phyloP scores from a whole-genome alignment of 2,113 vertebrate genomes.

The Hyperoodon ampullatus region DNA sequence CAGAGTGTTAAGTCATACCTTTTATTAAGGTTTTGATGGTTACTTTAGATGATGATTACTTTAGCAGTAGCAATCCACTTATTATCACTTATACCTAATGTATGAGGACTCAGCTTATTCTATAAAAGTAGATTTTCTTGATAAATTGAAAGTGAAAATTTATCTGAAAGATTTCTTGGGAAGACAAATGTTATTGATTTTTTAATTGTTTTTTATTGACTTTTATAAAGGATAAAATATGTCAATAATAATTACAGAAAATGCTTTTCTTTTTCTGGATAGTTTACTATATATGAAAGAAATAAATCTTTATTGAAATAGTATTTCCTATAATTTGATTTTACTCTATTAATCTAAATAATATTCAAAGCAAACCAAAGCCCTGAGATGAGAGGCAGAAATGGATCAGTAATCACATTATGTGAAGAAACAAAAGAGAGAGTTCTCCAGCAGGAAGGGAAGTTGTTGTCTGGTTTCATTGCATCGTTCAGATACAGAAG shows the following conservation, averaged over 20 bases:
- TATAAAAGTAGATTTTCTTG: background rate
- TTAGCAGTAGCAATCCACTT: background rate
- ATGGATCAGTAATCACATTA: background rate
- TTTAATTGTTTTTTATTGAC: too few species aligned
- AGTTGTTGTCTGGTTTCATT: background rate
- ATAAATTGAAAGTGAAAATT: slow-evolving; percentile 37
- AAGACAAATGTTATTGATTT: background rate
- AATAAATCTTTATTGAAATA: slow-evolving; percentile 5
- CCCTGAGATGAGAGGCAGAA: slow-evolving; percentile 11
- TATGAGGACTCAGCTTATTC: background rate
- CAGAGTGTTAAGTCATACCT: background rate
- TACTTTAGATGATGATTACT: background rate
- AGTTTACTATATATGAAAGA: background rate
- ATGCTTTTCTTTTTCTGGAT: background rate
- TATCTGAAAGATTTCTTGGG: background rate
- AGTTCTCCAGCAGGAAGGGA: background rate
- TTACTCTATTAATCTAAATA: background rate
- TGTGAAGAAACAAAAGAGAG: background rate
- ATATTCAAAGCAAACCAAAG: slow-evolving; percentile 48
- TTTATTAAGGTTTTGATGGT: slow-evolving; percentile 12
- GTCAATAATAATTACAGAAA: background rate
- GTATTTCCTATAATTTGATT: slow-evolving; percentile 37
- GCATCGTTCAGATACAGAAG: background rate
- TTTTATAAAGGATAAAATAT: slow-evolving; percentile 28
- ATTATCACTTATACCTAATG: background rate